A percentile compares a stretch with the other conserved stretches of the same genome.
Evolutionary conservation across 2,113 vertebrate genomes (phyloP).

Genomic region (Ramphastos sulfuratus): DNA sequence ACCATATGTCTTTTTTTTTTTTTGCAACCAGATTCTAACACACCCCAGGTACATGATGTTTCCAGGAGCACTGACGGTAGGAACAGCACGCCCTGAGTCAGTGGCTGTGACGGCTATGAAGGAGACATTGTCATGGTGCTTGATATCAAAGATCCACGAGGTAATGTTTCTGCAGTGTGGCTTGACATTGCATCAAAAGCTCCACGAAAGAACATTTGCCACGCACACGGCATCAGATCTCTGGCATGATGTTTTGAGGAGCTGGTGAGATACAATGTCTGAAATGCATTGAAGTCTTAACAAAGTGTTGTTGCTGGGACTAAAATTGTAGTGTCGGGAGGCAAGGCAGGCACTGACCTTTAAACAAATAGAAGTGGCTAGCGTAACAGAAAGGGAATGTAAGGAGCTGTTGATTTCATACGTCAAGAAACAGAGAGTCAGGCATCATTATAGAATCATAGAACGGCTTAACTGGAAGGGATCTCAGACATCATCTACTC

Average conservation of each 20-base stretch:
- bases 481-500: too few relatives aligned
- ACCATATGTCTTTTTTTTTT: constrained; percentile 21
- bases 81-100: constrained; percentile 35
- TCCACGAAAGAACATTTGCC: constrained; percentile 12
- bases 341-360: not conserved
- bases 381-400: not conserved
- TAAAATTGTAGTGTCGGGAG: not conserved
- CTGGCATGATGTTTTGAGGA: not conserved
- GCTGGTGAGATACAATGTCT: not conserved
- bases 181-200: constrained; percentile 53
- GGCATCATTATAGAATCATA: too few relatives aligned
- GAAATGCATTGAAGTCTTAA: not conserved
- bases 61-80: not conserved
- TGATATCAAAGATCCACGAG: constrained; percentile 38
- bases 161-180: not conserved
- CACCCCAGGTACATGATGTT: not conserved
- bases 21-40: constrained; percentile 27
- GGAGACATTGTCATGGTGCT: constrained; percentile 20
- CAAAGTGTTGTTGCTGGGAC: not conserved
- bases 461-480: too few relatives aligned
- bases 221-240: not conserved
- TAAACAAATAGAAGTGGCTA: not conserved
- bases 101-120: constrained; percentile 34
- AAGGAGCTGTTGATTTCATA: not conserved
- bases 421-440: not conserved